Evolutionary conservation across 2,888 invertebrate genomes (phyloP).

Genomic region (Stomorhina lunata): DNA sequence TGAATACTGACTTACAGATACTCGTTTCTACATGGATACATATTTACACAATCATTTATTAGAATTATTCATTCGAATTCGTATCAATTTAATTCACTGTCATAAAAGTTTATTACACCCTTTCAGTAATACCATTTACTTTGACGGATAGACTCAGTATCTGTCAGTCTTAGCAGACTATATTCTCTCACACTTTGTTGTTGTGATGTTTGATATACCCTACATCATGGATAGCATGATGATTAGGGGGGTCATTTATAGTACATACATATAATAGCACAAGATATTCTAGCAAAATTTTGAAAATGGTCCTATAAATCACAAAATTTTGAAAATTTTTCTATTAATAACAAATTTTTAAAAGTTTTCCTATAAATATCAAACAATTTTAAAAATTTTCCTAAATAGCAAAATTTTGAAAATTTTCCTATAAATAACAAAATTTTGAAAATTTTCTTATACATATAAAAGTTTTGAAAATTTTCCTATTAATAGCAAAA

Average conservation of each 20-base stretch:
- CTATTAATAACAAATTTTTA: not conserved
- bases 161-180: conserved; percentile 2
- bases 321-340: too few relatives aligned
- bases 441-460: too few relatives aligned
- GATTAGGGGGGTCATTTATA: too few relatives aligned
- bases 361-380: not conserved
- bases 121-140: conserved; percentile 43
- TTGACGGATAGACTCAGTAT: conserved; percentile 6
- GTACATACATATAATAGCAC: too few relatives aligned
- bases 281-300: too few relatives aligned
- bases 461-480: too few relatives aligned
- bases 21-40: not conserved
- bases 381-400: too few relatives aligned
- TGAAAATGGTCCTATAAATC: too few relatives aligned
- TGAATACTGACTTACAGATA: not conserved
- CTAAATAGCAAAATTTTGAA: too few relatives aligned
- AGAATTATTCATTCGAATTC: conserved; percentile 62
- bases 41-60: conserved; percentile 41
- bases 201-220: not conserved
- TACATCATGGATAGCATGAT: too few relatives aligned
- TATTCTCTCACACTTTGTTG: conserved; percentile 49
- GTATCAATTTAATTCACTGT: conserved; percentile 64
- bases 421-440: too few relatives aligned
- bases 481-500: too few relatives aligned
- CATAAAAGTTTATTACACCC: conserved; percentile 62